Evolutionary conservation across 1,140 invertebrate species (phyloP).

Genomic region (Ceratoteleas bidentatus): DNA sequence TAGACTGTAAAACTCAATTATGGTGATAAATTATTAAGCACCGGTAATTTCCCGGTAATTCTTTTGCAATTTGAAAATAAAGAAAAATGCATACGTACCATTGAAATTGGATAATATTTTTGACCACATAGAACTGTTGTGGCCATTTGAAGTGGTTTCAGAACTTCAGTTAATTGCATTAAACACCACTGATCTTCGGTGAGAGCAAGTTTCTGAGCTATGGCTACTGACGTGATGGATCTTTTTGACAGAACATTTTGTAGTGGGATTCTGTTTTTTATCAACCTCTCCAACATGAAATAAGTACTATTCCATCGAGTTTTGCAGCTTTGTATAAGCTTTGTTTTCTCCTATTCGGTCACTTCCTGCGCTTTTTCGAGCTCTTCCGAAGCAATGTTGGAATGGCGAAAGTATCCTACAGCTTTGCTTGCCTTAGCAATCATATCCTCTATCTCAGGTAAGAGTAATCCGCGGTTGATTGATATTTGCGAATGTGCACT

Average conservation of each 20-base stretch:
- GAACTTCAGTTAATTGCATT: neutral
- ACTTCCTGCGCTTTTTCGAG: neutral
- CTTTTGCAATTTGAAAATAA: too few species aligned
- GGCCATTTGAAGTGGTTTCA: neutral
- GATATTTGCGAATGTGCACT: neutral
- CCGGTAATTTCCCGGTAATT: too few species aligned
- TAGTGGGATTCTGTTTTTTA: neutral
- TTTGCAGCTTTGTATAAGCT: neutral
- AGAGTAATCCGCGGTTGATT: neutral
- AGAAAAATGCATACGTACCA: neutral
- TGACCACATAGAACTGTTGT: neutral
- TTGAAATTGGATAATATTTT: neutral
- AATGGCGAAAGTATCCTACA: constrained; percentile 2
- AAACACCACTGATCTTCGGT: neutral
- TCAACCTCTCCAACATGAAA: constrained; percentile 1
- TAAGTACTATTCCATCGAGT: constrained; percentile 2
- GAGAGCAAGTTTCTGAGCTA: neutral
- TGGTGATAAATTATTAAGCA: too few species aligned
- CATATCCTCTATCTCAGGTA: neutral
- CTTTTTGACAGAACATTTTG: constrained; percentile 7
- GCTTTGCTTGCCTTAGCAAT: constrained; percentile 1
- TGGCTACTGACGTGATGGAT: neutral
- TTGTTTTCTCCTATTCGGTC: neutral
- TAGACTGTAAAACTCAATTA: too few species aligned
- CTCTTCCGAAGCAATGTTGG: neutral